Conservation (phyloP, 2,888 invertebrate genomes). For the Flexamia atlantica region DNA sequence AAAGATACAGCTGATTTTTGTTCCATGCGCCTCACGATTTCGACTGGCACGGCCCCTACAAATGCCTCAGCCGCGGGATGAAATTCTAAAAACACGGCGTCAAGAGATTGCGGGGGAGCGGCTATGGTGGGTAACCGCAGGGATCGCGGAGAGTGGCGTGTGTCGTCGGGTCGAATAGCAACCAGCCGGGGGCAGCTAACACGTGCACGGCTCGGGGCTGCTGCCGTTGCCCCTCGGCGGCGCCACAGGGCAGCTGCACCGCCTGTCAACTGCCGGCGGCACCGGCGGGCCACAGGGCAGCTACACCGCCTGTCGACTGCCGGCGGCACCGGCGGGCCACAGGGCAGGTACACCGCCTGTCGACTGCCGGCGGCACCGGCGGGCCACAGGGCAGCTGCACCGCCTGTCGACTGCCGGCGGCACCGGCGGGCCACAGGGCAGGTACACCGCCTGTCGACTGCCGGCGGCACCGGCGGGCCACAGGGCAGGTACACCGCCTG, state of each 20-base stretch:
- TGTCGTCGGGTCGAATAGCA: slow-evolving; percentile 44
- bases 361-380: background rate
- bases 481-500: background rate
- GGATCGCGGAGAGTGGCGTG: slow-evolving; percentile 37
- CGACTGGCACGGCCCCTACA: no score
- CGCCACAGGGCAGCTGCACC: no score
- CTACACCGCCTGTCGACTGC: background rate
- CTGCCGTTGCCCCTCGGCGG: no score
- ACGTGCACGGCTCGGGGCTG: background rate
- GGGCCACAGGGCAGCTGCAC: no score
- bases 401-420: background rate
- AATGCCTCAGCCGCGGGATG: background rate
- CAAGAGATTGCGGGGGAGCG: background rate
- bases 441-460: no score
- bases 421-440: background rate
- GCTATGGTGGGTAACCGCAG: background rate
- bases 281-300: no score
- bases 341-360: no score
- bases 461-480: background rate
- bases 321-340: no score
- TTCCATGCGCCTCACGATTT: no score
- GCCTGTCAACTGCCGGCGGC: no score
- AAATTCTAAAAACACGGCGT: background rate
- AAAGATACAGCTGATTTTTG: no score
- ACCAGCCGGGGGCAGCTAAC: background rate